Evolutionary conservation across 1,140 invertebrate species (phyloP).

Genomic region (Eueides isabella): DNA sequence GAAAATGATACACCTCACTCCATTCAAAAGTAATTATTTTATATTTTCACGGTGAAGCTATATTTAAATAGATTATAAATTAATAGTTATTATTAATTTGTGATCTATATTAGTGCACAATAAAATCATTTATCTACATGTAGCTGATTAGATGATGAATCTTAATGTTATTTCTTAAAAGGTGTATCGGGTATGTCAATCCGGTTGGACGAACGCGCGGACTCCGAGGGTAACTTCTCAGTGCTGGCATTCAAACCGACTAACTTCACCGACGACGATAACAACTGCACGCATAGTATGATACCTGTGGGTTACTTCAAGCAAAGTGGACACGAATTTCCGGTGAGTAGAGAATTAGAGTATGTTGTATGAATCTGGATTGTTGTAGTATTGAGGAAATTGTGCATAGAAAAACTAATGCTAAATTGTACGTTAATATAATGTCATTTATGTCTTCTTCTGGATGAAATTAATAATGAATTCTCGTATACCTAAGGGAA

Average conservation of each 20-base stretch:
- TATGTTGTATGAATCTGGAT: too few relatives aligned
- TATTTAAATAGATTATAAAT: too few relatives aligned
- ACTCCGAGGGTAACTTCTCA: slow-evolving; percentile 98
- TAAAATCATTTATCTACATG: too few relatives aligned
- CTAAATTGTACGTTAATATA: too few relatives aligned
- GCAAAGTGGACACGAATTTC: slow-evolving; percentile 84
- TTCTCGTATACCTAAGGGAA: too few relatives aligned
- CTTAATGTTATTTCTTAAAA: slow-evolving; percentile 63
- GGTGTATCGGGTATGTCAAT: slow-evolving; percentile 96
- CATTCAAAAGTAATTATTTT: slow-evolving; percentile 88
- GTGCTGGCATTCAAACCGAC: slow-evolving; percentile 89
- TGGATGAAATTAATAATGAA: too few relatives aligned
- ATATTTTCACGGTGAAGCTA: too few relatives aligned
- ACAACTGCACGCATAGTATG: slow-evolving; percentile 89
- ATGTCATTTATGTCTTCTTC: too few relatives aligned
- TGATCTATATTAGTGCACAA: background rate
- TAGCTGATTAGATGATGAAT: too few relatives aligned
- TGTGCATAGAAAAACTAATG: too few relatives aligned
- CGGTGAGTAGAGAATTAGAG: slow-evolving; percentile 84
- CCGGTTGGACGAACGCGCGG: slow-evolving; percentile 94
- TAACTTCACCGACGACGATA: slow-evolving; percentile 65
- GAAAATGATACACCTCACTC: slow-evolving; percentile 89
- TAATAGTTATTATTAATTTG: background rate
- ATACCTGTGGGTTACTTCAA: slow-evolving; percentile 91
- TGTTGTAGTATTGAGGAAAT: too few relatives aligned